Base-by-base conservation (phyloP, 2,797 vertebrate species). In the Argya squamiceps region DNA sequence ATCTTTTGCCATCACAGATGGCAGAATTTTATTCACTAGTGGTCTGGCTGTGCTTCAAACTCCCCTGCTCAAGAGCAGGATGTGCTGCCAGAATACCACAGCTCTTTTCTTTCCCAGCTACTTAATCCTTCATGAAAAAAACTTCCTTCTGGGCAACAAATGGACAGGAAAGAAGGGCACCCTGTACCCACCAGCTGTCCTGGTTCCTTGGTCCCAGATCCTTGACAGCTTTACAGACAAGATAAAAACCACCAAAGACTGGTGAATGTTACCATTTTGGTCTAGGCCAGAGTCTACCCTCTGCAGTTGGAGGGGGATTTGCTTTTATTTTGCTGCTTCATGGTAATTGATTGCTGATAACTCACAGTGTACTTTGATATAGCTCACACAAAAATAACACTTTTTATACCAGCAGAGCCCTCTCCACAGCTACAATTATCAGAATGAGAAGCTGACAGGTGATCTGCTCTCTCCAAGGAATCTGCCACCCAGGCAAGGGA, bases 31-130 rank as follows among this genome's bases (percentile, higher is more conserved):
- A 80, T 85, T 95, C 83, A 49, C 26, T 64, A 50, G 56, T 5
- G 1, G 37, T 44, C 85, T 96, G 92, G 92, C 79, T 27, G 5
- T 79, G 43, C 75, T 94, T 95, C 95, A 93, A 91, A 77, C 70
- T 93, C 55, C 59, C 55, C 83, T 85, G 75, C 70, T 89, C 53
- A 52, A 89, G 75, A 94, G 62, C 15, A 0, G 16, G 43, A 69
- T 87, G 91, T 93, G 74, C 96, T 96, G 92, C 92, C 95, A 96
- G 93, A 34, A 89, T n/a, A 89, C 32, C 49, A 79, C 49, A 92
- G 74, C 41, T 82, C 91, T 77, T 59, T 94, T 65, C 67, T 74
- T 53, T 70, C 59, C 20, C 53, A 89, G 41, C 39, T 92, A 84
- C 92, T 88, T 94, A 93, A 92, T 93, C 58, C 85, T 88, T 88